These are phyloP conservation scores for Premnoplex brunnescens DNA, from an alignment of 2,797 vertebrate species.

Conservation along the genomic window DNA sequence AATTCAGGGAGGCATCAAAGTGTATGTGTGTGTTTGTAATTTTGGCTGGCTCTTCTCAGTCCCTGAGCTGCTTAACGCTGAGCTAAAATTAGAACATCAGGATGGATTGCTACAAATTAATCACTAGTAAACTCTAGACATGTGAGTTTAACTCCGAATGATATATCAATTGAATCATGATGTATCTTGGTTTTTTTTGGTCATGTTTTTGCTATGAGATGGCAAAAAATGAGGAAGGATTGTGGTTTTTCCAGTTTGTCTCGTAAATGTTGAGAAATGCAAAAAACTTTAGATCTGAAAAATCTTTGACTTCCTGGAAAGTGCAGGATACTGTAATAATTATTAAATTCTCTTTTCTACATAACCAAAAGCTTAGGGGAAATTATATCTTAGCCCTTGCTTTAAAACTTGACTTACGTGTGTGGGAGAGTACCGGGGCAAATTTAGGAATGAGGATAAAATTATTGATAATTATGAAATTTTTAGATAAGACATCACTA, in stretches of 20 bases:
- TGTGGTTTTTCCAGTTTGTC: not conserved
- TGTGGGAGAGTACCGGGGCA: rapidly evolving
- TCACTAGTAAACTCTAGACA: not conserved
- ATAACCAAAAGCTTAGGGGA: not conserved
- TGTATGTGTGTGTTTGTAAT: not conserved
- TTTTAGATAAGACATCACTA: not conserved
- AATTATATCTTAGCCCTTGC: not conserved
- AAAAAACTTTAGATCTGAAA: not conserved
- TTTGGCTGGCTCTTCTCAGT: not conserved
- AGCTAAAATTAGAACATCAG: not conserved
- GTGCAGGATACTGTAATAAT: not conserved
- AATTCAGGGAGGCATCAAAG: not conserved
- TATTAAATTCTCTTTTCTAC: not conserved
- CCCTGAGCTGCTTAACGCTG: not conserved
- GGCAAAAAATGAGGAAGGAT: not conserved
- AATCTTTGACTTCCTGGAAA: not conserved
- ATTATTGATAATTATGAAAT: not conserved
- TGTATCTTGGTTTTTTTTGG: not conserved
- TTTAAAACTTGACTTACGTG: not conserved
- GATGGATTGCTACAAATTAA: not conserved
- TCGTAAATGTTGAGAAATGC: not conserved
- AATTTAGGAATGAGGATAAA: not conserved
- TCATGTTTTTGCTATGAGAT: not conserved
- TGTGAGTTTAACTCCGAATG: not conserved
- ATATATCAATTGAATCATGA: not conserved